Evolutionary conservation across 2,888 invertebrate species (phyloP), one percentile per base, ranked within the genome.

Genomic region (Girardia tigrina): DNA sequence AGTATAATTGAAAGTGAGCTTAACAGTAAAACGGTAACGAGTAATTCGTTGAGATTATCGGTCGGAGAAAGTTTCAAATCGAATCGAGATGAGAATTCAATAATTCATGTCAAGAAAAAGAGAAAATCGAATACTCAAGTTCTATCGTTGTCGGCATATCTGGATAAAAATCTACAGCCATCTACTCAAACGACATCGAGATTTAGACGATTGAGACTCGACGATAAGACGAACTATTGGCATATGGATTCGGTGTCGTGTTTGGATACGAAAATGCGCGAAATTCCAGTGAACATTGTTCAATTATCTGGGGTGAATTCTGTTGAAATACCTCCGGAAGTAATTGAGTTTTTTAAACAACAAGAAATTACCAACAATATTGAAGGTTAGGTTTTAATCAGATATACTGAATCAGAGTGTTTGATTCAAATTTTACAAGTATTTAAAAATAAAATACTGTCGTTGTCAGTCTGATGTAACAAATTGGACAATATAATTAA

Each of bases 191-290:
- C 56, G 23, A 56, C 56, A 20, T 56, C 56, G 4, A 4, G 56
- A 56, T 56, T 56, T n/a, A n/a, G 56, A 12, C 56, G 56, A n/a
- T n/a, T 56, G 23, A 56, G n/a, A 56, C 56, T 56, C n/a, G 56
- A 56, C n/a, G 56, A 56, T n/a, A 56, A 56, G n/a, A 56, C 56
- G 6, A n/a, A 56, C 23, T 56, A 23, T 56, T 56, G 56, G 56
- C 56, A 56, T 56, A 20, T 56, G 23, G 23, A 56, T 56, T 8
- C 56, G 6, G 56, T n/a, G 6, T 56, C 56, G 6, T 56, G 56
- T 56, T 20, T 56, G 6, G 56, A 56, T 23, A 56, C 56, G 4
- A 56, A 56, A n/a, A 56, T 56, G 4, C 56, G 56, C 23, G 56
- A 20, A 6, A 56, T 56, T 8, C 56, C 56, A 6, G 23, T n/a